These are phyloP conservation scores for Gymnorhina tibicen DNA, from an alignment of 2,113 vertebrate genomes.

Conservation along the genomic window DNA sequence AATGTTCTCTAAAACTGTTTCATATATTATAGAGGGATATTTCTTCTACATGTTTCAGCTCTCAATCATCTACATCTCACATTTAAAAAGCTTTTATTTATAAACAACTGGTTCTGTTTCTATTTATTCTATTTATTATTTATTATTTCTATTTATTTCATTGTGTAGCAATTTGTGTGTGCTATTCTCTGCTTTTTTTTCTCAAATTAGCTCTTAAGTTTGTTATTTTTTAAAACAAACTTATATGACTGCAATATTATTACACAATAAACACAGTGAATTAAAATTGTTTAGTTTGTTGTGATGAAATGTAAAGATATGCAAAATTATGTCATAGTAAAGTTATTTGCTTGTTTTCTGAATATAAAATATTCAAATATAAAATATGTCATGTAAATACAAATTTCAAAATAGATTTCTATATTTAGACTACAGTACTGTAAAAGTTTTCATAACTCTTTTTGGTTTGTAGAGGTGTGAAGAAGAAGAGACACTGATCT, in stretches of 20 bases:
- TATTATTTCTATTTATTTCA: background rate
- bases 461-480: background rate
- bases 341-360: background rate
- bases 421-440: background rate
- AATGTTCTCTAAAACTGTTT: background rate
- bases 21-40: background rate
- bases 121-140: background rate
- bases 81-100: conserved; percentile 2
- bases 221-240: background rate
- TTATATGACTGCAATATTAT: background rate
- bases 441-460: background rate
- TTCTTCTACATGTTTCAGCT: background rate
- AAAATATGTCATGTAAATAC: background rate
- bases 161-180: background rate
- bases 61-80: background rate
- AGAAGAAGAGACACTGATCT: background rate
- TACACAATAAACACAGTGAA: background rate
- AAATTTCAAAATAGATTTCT: background rate
- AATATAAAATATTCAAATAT: background rate
- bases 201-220: background rate
- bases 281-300: background rate
- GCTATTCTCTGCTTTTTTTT: background rate
- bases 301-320: background rate
- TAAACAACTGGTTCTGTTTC: background rate
- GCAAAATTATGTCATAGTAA: background rate